These are phyloP conservation scores for Aricia artaxerxes DNA, from an alignment of 2,888 invertebrate genomes.

Conservation along the genomic window DNA sequence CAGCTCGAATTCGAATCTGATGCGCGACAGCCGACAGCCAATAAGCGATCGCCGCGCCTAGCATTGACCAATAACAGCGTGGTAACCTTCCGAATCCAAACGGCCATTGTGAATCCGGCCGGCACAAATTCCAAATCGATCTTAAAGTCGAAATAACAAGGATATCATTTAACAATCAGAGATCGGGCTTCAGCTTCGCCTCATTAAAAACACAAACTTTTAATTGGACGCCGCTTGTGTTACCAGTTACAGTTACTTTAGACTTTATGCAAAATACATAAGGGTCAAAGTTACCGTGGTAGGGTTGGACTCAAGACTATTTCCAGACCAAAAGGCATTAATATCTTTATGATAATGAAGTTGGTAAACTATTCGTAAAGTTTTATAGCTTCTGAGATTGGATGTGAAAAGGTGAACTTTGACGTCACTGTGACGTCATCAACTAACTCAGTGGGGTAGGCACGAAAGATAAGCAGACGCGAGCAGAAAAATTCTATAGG, in stretches of 20 bases:
- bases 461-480: background rate
- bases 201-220: constrained; percentile 28
- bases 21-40: too few relatives aligned
- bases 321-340: background rate
- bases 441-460: background rate
- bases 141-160: constrained; percentile 14
- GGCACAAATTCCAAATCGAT: background rate
- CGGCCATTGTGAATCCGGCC: background rate
- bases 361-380: constrained; percentile 11
- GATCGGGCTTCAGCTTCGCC: background rate
- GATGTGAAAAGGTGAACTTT: background rate
- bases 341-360: constrained; percentile 22
- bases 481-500: too few relatives aligned
- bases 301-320: background rate
- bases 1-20: too few relatives aligned
- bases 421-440: background rate
- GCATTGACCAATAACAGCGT: too few relatives aligned
- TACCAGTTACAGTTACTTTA: background rate
- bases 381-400: constrained; percentile 11
- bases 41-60: too few relatives aligned
- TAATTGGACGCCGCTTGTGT: constrained; percentile 15
- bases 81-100: too few relatives aligned
- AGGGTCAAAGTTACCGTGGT: background rate
- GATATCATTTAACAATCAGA: constrained; percentile 16
- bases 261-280: background rate